These are phyloP conservation scores for Parapristionchus giblindavisi DNA, from an alignment of 2,888 invertebrate species.

Conservation along the genomic window DNA sequence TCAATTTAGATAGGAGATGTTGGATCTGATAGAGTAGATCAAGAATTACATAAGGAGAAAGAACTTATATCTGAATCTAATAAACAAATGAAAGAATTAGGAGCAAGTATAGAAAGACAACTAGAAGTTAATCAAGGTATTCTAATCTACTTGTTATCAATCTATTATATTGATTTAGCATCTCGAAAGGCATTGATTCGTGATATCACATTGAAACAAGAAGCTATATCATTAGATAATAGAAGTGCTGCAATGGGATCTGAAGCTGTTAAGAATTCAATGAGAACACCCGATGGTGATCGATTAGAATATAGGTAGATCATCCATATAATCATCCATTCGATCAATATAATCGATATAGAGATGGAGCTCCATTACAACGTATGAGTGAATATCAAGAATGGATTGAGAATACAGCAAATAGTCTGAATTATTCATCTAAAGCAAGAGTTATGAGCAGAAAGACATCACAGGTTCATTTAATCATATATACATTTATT, in stretches of 20 bases:
- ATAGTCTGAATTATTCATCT: slow-evolving; percentile 61
- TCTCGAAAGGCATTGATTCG: slow-evolving; percentile 58
- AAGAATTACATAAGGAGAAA: slow-evolving; percentile 62
- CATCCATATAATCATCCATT: not conserved
- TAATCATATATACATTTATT: too few relatives aligned
- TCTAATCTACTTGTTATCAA: not conserved
- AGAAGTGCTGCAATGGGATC: slow-evolving; percentile 47
- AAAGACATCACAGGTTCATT: slow-evolving; percentile 59
- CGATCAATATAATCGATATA: not conserved
- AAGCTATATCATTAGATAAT: slow-evolving; percentile 63
- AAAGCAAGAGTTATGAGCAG: slow-evolving; percentile 57
- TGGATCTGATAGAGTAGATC: slow-evolving; percentile 59
- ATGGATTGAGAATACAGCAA: slow-evolving; percentile 67
- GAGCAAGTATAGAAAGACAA: slow-evolving; percentile 58
- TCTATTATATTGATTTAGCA: slow-evolving; percentile 41
- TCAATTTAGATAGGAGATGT: slow-evolving; percentile 53
- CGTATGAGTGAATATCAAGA: slow-evolving; percentile 65
- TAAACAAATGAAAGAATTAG: slow-evolving; percentile 61
- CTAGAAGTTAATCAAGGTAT: slow-evolving; percentile 58
- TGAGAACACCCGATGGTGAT: slow-evolving; percentile 55
- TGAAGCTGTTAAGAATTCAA: slow-evolving; percentile 44
- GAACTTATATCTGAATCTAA: slow-evolving; percentile 56
- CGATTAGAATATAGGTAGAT: slow-evolving; percentile 52
- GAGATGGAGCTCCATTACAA: slow-evolving; percentile 62
- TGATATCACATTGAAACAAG: slow-evolving; percentile 64